Base-by-base conservation (phyloP, 2,888 invertebrate genomes). In the Habrosyne pyritoides region DNA sequence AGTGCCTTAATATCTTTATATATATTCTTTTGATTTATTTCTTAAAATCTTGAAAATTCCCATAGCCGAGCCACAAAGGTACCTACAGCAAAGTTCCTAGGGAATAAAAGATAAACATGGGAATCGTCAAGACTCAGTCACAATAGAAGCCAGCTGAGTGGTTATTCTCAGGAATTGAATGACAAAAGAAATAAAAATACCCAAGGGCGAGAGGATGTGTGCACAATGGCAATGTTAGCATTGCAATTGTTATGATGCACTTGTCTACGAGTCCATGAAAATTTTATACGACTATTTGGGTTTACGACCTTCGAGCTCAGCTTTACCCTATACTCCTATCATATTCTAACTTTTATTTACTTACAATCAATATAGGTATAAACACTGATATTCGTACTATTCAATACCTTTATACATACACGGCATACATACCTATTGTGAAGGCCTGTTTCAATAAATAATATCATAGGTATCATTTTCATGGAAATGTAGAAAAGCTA, bases 131-230 rank as follows among this genome's bases (percentile, higher is more conserved):
- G 65, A 63, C 57, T 54, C 54, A 52, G 61, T 55, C 63, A 77
- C 77, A 79, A 79, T 71, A 66, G 66, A 57, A 63, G 63, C 64
- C 66, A 59, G 57, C 65, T 64, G 64, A 75, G 70, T 67, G 70
- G 66, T 69, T 67, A 72, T 74, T 72, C 73, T 61, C 53, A 59
- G 69, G 75, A 80, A 85, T 83, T 82, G 77, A 76, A 80, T 75
- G 59, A 85, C 84, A 87, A 86, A 83, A 77, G 77, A 66, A 69
- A 70, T 70, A 70, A 75, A 77, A 76, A 77, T 69, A 66, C 60
- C 54, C 64, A 55, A 66, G 65, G 66, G 64, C 61, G 57, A 54
- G 49, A 56, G 59, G 54, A 56, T 56, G 55, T 54, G 61, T 56
- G 57, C 64, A 76, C 72, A 75, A 72, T 69, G 54, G 61, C 55